phyloP scores from a whole-genome alignment of 2,113 vertebrate species.

The Alligator sinensis region DNA sequence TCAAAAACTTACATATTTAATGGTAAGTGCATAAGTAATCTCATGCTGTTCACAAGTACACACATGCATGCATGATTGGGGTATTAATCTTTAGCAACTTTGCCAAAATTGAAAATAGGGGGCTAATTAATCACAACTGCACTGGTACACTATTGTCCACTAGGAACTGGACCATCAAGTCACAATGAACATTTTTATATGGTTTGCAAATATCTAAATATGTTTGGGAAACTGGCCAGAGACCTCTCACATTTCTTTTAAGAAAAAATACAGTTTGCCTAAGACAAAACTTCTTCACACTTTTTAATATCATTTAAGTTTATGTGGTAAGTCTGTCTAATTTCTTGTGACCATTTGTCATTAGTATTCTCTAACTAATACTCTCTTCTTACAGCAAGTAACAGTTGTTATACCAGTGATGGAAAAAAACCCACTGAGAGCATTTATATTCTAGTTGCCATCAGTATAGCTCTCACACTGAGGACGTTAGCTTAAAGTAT shows the following conservation, averaged over 20 bases:
- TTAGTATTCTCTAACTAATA: background rate
- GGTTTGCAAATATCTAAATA: conserved; percentile 13
- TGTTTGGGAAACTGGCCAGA: background rate
- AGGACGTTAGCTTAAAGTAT: background rate
- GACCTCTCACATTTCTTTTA: background rate
- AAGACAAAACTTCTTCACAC: background rate
- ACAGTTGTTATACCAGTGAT: rapidly evolving
- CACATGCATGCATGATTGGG: too few relatives aligned
- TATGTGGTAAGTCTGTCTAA: background rate
- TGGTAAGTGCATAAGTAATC: background rate
- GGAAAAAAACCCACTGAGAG: background rate
- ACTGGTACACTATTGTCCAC: background rate
- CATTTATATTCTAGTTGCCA: background rate
- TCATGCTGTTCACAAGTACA: background rate
- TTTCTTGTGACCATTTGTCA: background rate
- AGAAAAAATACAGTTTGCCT: conserved; percentile 26
- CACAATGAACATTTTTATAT: conserved; percentile 1
- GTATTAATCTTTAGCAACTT: background rate
- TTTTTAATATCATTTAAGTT: background rate
- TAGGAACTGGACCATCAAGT: conserved; percentile 2
- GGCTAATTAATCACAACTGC: background rate
- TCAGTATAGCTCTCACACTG: background rate
- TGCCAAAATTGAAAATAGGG: background rate
- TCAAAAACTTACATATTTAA: background rate
- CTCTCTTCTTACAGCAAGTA: background rate